Base-by-base conservation (phyloP, 2,888 invertebrate genomes). In the Cylindroiulus punctatus region DNA sequence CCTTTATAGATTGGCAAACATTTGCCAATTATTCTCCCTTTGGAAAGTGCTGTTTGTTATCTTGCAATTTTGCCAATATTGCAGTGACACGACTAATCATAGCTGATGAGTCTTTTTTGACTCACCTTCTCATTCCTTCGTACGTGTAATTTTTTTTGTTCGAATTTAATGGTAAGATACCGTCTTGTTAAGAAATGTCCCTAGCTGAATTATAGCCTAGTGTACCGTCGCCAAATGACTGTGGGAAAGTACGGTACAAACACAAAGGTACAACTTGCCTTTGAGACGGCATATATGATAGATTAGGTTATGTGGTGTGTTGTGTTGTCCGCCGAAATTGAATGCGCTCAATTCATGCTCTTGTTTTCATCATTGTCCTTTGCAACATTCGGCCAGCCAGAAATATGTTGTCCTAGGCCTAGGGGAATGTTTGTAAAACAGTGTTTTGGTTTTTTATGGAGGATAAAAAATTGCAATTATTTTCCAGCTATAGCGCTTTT, bases 221-320 rank as follows among this genome's bases (percentile, higher is more conserved):
- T 26, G 22, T 26, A 30, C 52, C 32, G 84, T 84, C 84, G 32
- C 84, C 47, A 84, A 84, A 84, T 84, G 84, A 84, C 84, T 84
- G 84, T 84, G 84, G 84, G 84, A 84, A 84, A 42, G 47, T 84
- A 83, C 83, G 44, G 44, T 83, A 83, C 44, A 83, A 83, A 47
- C 42, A 42, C 83, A 83, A 83, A 83, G 44, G 44, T 42, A 44
- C 83, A 83, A 36, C 84, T 57, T 52, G 32, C 26, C 47, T 76
- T 84, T 57, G 22, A 84, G 84, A 84, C 84, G 47, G 30, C 57
- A 32, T 30, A n/a, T n/a, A 30, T 84, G 84, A 84, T 84, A 84
- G 84, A 84, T 84, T 84, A 84, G 84, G 47, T 84, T 84, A 57
- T 84, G 47, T 22, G 83, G n/a, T 83, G 83, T 22, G 83, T 83